Conservation (phyloP, 2,888 invertebrate genomes). For the Anagyrus pseudococci region DNA sequence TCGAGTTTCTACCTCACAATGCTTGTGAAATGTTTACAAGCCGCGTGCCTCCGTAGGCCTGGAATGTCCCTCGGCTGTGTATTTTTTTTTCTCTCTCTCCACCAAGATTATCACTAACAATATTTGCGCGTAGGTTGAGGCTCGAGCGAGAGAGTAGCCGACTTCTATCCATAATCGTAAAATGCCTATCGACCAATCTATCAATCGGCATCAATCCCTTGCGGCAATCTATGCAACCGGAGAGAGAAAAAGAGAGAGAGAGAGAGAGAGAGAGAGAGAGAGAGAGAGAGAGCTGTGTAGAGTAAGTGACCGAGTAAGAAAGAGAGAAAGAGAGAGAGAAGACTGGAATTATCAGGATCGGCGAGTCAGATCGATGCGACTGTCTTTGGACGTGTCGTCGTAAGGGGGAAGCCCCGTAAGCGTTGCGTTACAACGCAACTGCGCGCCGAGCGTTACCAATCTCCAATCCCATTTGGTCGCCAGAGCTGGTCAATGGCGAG, state of each 20-base stretch:
- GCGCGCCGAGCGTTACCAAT: too few species aligned
- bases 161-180: constrained; percentile 38
- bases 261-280: too few species aligned
- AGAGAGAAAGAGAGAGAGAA: too few species aligned
- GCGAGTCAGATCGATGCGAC: constrained; percentile 57
- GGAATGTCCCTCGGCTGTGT: not conserved
- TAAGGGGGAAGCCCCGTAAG: constrained; percentile 57
- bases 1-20: too few species aligned
- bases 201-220: constrained; percentile 15
- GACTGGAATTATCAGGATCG: constrained; percentile 59
- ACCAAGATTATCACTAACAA: too few species aligned
- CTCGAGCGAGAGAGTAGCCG: too few species aligned
- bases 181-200: constrained; percentile 15
- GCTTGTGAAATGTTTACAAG: too few species aligned
- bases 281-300: too few species aligned
- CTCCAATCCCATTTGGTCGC: too few species aligned
- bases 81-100: not conserved
- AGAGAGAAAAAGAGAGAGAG: constrained; percentile 39
- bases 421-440: constrained; percentile 38
- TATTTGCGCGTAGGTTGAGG: too few species aligned
- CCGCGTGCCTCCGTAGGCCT: too few species aligned
- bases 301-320: too few species aligned
- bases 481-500: not conserved
- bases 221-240: constrained; percentile 38
- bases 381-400: constrained; percentile 57